These are phyloP conservation scores for Hyles vespertilio DNA, from an alignment of 1,140 invertebrate species.

Conservation along the genomic window DNA sequence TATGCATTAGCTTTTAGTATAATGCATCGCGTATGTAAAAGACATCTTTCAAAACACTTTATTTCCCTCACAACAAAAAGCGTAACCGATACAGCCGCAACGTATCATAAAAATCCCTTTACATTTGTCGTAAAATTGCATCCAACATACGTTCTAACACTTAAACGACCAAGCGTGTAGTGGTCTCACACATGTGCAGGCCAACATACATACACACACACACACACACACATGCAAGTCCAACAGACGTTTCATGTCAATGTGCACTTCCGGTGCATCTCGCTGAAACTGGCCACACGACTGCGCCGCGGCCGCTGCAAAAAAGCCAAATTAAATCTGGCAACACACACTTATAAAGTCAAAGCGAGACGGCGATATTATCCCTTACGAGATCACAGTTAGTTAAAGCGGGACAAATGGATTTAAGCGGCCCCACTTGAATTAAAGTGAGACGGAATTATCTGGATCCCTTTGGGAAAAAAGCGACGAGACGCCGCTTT, in stretches of 20 bases:
- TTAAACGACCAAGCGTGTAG: too few species aligned
- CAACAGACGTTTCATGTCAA: slow-evolving; percentile 9
- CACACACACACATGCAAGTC: too few species aligned
- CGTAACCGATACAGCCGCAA: too few species aligned
- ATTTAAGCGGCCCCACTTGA: slow-evolving; percentile 48
- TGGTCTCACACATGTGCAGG: too few species aligned
- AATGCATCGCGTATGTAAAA: too few species aligned
- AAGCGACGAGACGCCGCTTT: slow-evolving; percentile 23
- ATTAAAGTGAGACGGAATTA: slow-evolving; percentile 46
- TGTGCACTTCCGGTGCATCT: slow-evolving; percentile 23
- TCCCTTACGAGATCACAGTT: slow-evolving; percentile 38
- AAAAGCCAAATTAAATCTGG: slow-evolving; percentile 58
- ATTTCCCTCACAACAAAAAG: too few species aligned
- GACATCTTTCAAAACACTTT: too few species aligned
- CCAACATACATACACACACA: too few species aligned
- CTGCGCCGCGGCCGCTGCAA: slow-evolving; percentile 38
- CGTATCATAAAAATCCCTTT: too few species aligned
- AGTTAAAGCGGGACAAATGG: slow-evolving; percentile 62
- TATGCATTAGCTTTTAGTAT: too few species aligned
- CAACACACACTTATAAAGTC: slow-evolving; percentile 45
- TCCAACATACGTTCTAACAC: too few species aligned
- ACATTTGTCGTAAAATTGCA: too few species aligned
- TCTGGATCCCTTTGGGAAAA: slow-evolving; percentile 31
- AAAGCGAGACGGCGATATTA: slow-evolving; percentile 35
- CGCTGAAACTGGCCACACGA: slow-evolving; percentile 34